These are phyloP conservation scores for Prosapia bicincta DNA, from an alignment of 2,888 invertebrate genomes.

Conservation along the genomic window DNA sequence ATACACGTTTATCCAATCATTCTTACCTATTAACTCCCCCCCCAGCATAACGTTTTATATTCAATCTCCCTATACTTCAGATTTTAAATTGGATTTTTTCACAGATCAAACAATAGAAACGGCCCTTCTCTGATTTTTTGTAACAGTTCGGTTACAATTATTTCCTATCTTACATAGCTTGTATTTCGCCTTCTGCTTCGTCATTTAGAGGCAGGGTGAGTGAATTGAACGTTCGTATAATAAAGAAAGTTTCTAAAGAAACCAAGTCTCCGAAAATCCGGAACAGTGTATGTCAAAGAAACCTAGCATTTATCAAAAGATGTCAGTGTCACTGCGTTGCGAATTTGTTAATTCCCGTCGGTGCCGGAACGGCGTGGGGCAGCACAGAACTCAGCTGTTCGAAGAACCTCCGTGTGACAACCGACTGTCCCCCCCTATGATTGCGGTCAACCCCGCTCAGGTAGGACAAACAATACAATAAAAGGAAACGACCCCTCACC, in stretches of 20 bases:
- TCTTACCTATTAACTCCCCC: too few species aligned
- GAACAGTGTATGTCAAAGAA: not conserved
- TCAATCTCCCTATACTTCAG: too few species aligned
- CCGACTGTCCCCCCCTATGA: not conserved
- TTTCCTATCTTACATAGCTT: too few species aligned
- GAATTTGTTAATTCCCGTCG: not conserved
- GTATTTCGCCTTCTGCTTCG: too few species aligned
- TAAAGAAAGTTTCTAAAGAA: not conserved
- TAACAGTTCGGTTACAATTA: too few species aligned
- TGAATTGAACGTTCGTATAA: too few species aligned
- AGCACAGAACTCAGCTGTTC: not conserved
- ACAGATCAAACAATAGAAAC: too few species aligned
- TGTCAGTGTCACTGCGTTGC: not conserved
- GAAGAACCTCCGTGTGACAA: not conserved
- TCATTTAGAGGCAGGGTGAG: too few species aligned
- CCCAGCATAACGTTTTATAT: too few species aligned
- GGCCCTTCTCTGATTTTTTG: too few species aligned
- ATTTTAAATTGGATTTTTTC: too few species aligned
- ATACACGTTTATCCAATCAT: too few species aligned
- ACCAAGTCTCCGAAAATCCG: not conserved
- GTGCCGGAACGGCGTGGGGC: not conserved
- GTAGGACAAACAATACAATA: not conserved
- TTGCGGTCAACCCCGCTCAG: not conserved
- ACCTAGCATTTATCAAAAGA: not conserved
- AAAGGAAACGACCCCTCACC: not conserved